Evolutionary conservation across 2,888 invertebrate genomes (phyloP), one percentile per base, ranked within the genome.

Genomic region (Athrips mouffetella): DNA sequence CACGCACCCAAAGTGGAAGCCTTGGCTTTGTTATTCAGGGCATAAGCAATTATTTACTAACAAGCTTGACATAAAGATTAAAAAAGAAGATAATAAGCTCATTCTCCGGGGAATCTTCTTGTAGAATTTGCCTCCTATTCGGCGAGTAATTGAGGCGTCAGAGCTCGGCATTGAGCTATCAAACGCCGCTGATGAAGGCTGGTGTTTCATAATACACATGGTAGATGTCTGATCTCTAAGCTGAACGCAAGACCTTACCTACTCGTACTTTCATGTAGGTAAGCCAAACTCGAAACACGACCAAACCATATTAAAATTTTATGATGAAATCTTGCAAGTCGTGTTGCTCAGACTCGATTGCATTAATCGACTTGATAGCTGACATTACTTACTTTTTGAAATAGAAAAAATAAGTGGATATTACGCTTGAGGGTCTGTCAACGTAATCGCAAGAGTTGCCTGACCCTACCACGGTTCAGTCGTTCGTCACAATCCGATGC

Each of bases 401-500:
- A 37, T 44, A 21, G 45, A 40, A 31, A 31, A 39, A 40, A 30
- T 21, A 40, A 40, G 23, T 37, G 11, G 29, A 25, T 29, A 51
- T 48, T 48, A 45, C 41, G 35, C 33, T 35, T 13, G 23, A 10
- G 13, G 30, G 40, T 52, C 49, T 42, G 33, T 30, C 35, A 53
- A 58, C 59, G 63, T 62, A 67, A 68, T 62, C 56, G 53, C 54
- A n/a, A 8, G 51, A 58, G 54, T 61, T 57, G 52, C 52, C 55
- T 61, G 61, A 67, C 65, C 68, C 58, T 52, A 69, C 59, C 59
- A 62, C 67, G 75, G 76, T 77, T 76, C 76, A 75, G 58, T 63
- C 65, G 63, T 56, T 59, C 65, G 70, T 72, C 74, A 76, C 76
- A 76, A 71, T 62, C 55, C 59, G 58, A 55, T 62, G 63, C 53